phyloP scores from a whole-genome alignment of 2,888 invertebrate species.

The Diarsia mendica region DNA sequence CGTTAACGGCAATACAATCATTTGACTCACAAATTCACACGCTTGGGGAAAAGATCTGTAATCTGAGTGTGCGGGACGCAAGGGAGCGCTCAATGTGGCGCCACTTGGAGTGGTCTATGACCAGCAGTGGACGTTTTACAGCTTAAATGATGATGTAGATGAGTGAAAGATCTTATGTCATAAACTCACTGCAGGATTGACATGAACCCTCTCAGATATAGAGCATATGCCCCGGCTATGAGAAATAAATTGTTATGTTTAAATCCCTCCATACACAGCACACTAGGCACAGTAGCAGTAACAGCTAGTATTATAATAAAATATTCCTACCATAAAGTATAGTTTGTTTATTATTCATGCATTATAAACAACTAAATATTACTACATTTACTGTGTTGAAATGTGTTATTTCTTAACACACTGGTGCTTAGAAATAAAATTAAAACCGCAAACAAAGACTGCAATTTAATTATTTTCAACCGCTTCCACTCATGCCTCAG shows the following conservation, averaged over 20 bases:
- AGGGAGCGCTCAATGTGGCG: too few relatives aligned
- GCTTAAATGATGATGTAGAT: background rate
- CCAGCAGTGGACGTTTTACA: too few relatives aligned
- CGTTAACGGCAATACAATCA: background rate
- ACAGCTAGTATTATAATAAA: too few relatives aligned
- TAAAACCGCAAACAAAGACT: background rate
- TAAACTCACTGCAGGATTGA: background rate
- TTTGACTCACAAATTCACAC: background rate
- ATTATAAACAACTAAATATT: too few relatives aligned
- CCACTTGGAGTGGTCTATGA: too few relatives aligned
- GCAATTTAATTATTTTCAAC: background rate
- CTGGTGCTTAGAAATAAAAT: background rate
- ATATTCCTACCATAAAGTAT: too few relatives aligned
- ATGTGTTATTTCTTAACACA: background rate
- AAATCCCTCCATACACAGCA: too few relatives aligned
- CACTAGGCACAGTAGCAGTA: too few relatives aligned
- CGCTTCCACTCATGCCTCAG: slow-evolving; percentile 58
- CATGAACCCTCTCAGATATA: background rate
- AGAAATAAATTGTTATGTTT: too few relatives aligned
- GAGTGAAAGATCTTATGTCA: background rate
- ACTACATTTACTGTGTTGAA: too few relatives aligned
- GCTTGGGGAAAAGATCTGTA: background rate
- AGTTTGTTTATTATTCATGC: too few relatives aligned
- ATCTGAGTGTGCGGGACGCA: too few relatives aligned
- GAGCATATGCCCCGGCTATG: background rate